phyloP scores from a whole-genome alignment of 2,113 vertebrate species.

The Nettapus auritus region DNA sequence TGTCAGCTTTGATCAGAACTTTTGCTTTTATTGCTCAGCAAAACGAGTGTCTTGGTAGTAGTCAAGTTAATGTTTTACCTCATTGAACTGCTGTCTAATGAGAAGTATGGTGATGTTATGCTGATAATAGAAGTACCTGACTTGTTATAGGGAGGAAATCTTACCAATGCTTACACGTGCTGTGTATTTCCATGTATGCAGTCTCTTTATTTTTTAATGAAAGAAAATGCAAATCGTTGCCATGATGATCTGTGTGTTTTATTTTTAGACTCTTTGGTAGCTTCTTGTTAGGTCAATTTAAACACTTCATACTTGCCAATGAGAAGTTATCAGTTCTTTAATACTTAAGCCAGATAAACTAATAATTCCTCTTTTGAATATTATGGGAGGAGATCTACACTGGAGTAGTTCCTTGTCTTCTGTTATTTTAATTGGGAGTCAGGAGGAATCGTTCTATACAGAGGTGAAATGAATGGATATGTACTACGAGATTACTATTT shows the following conservation, averaged over 20 bases:
- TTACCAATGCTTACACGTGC: neutral
- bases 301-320: neutral
- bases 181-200: neutral
- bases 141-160: rapidly evolving
- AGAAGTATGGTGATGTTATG: neutral
- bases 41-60: neutral
- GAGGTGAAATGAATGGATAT: neutral
- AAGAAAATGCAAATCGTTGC: neutral
- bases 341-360: neutral
- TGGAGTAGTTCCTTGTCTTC: neutral
- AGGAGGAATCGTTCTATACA: neutral
- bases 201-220: neutral
- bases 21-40: neutral
- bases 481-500: neutral
- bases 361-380: neutral
- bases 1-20: neutral
- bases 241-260: neutral
- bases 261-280: neutral
- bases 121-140: neutral
- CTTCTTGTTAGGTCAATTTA: neutral
- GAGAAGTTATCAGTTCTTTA: neutral
- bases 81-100: neutral
- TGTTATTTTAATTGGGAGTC: neutral
- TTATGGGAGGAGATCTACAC: neutral
- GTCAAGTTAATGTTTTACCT: neutral